A percentile compares a stretch with the other conserved stretches of the same genome.
phyloP scores from a whole-genome alignment of 2,888 invertebrate genomes.

The Elegia similella region DNA sequence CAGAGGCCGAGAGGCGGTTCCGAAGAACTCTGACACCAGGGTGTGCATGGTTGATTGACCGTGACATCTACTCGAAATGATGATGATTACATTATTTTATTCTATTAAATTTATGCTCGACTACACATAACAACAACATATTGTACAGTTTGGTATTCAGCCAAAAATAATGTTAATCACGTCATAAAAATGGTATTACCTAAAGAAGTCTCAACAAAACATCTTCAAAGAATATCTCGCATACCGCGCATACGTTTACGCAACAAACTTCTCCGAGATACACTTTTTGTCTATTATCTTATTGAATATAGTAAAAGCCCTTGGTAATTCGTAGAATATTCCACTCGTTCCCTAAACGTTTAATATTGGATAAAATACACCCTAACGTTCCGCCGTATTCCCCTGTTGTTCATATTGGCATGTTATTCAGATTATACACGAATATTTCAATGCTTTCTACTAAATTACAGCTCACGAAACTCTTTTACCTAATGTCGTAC shows the following conservation, averaged over 20 bases:
- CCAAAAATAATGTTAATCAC: neutral
- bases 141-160: too few species aligned
- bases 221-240: slow-evolving; percentile 13
- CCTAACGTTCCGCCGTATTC: slow-evolving; percentile 69
- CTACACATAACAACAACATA: too few species aligned
- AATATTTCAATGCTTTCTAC: slow-evolving; percentile 82
- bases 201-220: slow-evolving; percentile 10
- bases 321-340: slow-evolving; percentile 75
- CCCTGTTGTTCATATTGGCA: slow-evolving; percentile 81
- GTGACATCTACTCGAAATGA: too few species aligned
- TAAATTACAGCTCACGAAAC: slow-evolving; percentile 79
- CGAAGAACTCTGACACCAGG: too few species aligned
- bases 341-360: slow-evolving; percentile 71
- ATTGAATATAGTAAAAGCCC: slow-evolving; percentile 72
- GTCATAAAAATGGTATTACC: neutral
- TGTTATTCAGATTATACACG: slow-evolving; percentile 82
- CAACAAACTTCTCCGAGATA: slow-evolving; percentile 33
- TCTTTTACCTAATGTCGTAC: slow-evolving; percentile 72
- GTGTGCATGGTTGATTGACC: too few species aligned
- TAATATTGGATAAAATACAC: slow-evolving; percentile 81
- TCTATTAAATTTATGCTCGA: too few species aligned
- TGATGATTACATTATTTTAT: too few species aligned
- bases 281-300: slow-evolving; percentile 60
- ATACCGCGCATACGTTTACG: slow-evolving; percentile 13
- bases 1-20: too few species aligned